Evolutionary conservation across 2,888 invertebrate genomes (phyloP).

Genomic region (Taphrorychus bicolor): DNA sequence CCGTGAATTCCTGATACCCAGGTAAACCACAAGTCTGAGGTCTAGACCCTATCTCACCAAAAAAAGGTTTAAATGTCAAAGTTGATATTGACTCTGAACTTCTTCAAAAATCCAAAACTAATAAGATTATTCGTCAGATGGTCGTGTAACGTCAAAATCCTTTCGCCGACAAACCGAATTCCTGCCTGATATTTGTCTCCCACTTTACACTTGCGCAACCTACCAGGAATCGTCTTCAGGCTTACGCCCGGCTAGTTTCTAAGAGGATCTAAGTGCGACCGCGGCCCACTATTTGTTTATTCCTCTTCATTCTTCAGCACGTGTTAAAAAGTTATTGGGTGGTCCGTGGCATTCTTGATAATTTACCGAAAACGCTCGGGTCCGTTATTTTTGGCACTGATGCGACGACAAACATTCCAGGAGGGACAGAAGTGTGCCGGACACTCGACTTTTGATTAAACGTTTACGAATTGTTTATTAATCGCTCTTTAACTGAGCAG

Average conservation of each 20-base stretch:
- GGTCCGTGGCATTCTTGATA: conserved; percentile 12
- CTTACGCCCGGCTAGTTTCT: conserved; percentile 14
- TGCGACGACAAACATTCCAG: not conserved
- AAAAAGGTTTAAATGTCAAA: too few relatives aligned
- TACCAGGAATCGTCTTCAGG: conserved; percentile 27
- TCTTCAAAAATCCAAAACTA: too few relatives aligned
- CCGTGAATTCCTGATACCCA: too few relatives aligned
- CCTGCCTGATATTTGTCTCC: conserved; percentile 21
- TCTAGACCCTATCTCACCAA: too few relatives aligned
- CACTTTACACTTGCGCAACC: conserved; percentile 35
- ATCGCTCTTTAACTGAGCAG: not conserved
- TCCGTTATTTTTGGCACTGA: conserved; percentile 4
- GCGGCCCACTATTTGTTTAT: conserved; percentile 23
- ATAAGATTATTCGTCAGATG: not conserved
- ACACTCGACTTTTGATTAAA: not conserved
- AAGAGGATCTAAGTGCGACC: conserved; percentile 28
- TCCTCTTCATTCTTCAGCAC: conserved; percentile 24
- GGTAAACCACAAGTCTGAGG: too few relatives aligned
- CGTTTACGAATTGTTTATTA: not conserved
- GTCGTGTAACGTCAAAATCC: not conserved
- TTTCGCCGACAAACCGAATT: not conserved
- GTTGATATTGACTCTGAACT: too few relatives aligned
- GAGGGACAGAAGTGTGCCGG: not conserved
- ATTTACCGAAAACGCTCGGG: not conserved
- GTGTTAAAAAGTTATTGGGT: conserved; percentile 29